These are phyloP conservation scores for Mactromeris polynyma DNA, from an alignment of 2,888 invertebrate genomes.

Conservation along the genomic window DNA sequence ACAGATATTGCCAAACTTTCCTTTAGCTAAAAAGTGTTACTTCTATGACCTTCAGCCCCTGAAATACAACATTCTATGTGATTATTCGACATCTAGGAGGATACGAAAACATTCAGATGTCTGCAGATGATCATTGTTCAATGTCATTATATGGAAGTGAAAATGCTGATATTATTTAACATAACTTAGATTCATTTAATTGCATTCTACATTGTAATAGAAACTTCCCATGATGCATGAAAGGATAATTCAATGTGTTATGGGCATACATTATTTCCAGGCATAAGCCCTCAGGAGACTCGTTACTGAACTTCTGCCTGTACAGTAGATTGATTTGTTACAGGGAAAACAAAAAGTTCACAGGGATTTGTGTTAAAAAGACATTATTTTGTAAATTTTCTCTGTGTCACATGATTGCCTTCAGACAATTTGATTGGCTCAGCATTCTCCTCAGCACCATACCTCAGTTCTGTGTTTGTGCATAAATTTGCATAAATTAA, in stretches of 20 bases:
- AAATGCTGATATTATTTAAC: background rate
- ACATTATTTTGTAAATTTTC: constrained; percentile 18
- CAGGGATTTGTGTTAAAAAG: constrained; percentile 36
- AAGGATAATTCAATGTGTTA: background rate
- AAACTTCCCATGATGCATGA: background rate
- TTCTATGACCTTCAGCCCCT: background rate
- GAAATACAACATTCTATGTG: background rate
- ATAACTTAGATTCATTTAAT: background rate
- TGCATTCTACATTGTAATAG: background rate
- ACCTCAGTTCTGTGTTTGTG: constrained; percentile 38
- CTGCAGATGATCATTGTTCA: background rate
- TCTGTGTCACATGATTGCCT: constrained; percentile 42
- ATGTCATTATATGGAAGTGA: background rate
- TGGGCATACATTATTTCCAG: background rate
- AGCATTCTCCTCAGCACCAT: constrained; percentile 32
- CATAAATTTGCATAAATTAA: constrained; percentile 27
- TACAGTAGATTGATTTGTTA: background rate
- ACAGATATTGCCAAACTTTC: constrained; percentile 9
- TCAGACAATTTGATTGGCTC: constrained; percentile 39
- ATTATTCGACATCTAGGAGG: background rate
- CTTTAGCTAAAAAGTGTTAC: constrained; percentile 10
- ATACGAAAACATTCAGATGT: background rate
- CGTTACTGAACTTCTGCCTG: background rate
- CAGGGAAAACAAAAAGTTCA: constrained; percentile 17
- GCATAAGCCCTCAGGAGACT: constrained; percentile 28